A percentile compares a stretch with the other conserved stretches of the same genome.
These are phyloP conservation scores for Formica aserva DNA, from an alignment of 2,888 invertebrate genomes.

Conservation along the genomic window DNA sequence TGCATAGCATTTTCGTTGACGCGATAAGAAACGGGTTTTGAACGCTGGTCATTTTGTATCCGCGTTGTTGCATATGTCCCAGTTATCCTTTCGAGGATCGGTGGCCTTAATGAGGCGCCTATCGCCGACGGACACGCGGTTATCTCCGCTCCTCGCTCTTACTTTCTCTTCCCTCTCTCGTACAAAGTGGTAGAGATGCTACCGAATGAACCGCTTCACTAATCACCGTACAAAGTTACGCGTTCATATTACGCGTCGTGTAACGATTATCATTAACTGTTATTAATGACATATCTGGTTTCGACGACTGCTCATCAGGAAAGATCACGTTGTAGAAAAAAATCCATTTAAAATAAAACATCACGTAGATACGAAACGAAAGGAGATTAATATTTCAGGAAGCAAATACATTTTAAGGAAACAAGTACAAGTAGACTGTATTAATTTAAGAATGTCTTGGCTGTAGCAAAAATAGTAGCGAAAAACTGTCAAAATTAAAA, in stretches of 20 bases:
- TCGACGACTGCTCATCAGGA: background rate
- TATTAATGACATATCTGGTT: constrained; percentile 11
- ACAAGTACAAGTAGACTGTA: background rate
- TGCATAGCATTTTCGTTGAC: constrained; percentile 24
- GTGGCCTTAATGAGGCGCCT: constrained; percentile 34
- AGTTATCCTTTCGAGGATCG: constrained; percentile 45
- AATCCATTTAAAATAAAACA: background rate
- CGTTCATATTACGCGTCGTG: background rate
- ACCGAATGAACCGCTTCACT: constrained; percentile 18
- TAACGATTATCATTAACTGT: constrained; percentile 20
- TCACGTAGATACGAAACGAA: background rate
- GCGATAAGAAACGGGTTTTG: constrained; percentile 43
- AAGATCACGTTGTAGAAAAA: constrained; percentile 1
- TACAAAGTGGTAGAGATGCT: constrained; percentile 3
- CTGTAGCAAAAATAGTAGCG: no score
- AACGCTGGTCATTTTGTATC: constrained; percentile 36
- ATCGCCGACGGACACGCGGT: constrained; percentile 25
- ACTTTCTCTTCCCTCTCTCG: background rate
- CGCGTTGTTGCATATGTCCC: constrained; percentile 30
- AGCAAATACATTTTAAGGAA: background rate
- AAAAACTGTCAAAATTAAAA: no score
- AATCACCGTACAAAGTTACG: constrained; percentile 13
- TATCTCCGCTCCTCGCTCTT: constrained; percentile 12
- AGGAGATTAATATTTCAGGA: background rate
- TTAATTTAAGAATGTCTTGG: background rate